These are phyloP conservation scores for Diarsia rubi DNA, from an alignment of 2,888 invertebrate genomes.

Conservation along the genomic window DNA sequence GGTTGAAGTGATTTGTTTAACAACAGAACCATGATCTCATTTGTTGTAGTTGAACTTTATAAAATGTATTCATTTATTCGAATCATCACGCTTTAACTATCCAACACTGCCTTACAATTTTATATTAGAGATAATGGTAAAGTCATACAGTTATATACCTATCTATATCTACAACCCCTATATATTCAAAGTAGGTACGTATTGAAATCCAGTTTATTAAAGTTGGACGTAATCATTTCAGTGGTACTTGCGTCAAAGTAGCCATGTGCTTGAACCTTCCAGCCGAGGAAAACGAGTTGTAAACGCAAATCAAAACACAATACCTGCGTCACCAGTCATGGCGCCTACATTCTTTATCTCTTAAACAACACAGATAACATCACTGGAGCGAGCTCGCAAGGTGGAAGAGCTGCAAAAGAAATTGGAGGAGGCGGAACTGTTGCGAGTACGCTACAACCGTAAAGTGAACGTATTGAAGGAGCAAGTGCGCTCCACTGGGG, in stretches of 20 bases:
- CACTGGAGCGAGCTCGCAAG: conserved; percentile 95
- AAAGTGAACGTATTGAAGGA: conserved; percentile 94
- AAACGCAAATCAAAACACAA: conserved; percentile 5
- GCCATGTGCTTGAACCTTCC: conserved; percentile 1
- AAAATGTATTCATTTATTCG: conserved; percentile 57
- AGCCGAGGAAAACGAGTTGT: conserved; percentile 1
- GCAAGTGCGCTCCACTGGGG: conserved; percentile 92
- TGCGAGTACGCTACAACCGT: conserved; percentile 94
- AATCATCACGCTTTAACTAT: conserved; percentile 52
- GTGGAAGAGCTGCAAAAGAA: conserved; percentile 96
- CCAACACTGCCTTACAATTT: conserved; percentile 16
- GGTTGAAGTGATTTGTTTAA: conserved; percentile 81
- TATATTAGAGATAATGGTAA: conserved; percentile 22
- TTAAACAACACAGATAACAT: conserved; percentile 92
- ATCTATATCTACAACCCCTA: neutral
- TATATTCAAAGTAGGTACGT: neutral
- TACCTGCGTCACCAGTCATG: conserved; percentile 8
- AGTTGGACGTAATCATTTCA: conserved; percentile 15
- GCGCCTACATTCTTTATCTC: neutral
- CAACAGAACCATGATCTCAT: conserved; percentile 79
- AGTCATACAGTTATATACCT: neutral
- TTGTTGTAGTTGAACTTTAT: conserved; percentile 71
- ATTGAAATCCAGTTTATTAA: neutral
- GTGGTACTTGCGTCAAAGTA: conserved; percentile 8
- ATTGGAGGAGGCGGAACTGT: conserved; percentile 94